These are phyloP conservation scores for Lutjanus argentimaculatus DNA, from an alignment of 2,797 vertebrate species.

Conservation along the genomic window DNA sequence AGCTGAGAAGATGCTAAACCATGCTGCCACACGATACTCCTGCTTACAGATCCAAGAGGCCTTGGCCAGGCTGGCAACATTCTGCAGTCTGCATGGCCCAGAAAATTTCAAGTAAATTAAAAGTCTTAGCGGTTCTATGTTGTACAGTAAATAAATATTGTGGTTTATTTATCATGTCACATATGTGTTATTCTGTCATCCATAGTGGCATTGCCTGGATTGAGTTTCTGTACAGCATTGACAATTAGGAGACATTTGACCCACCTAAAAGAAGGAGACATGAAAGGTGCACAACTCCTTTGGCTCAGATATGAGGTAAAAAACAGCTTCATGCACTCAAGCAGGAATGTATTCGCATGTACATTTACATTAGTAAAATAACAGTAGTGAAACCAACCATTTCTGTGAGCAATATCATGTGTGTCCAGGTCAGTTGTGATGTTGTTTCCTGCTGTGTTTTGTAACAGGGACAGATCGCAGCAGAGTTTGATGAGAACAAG, in stretches of 20 bases:
- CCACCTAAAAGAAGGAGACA: slow-evolving; percentile 89
- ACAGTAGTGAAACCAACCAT: background rate
- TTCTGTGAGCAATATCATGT: background rate
- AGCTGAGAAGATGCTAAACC: slow-evolving; percentile 93
- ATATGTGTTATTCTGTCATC: slow-evolving; percentile 28
- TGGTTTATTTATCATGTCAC: background rate
- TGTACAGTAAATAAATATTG: background rate
- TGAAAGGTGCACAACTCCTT: slow-evolving; percentile 92
- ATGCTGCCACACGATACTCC: slow-evolving; percentile 83
- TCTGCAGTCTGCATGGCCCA: slow-evolving; percentile 91
- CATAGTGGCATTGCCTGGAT: slow-evolving; percentile 93
- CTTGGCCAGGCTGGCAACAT: slow-evolving; percentile 92
- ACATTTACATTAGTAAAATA: background rate
- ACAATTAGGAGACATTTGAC: slow-evolving; percentile 88
- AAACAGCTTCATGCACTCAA: background rate
- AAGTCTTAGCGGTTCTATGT: background rate
- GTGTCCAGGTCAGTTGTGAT: slow-evolving; percentile 7
- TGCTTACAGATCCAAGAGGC: slow-evolving; percentile 90
- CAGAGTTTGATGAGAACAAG: slow-evolving; percentile 86
- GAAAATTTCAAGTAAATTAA: slow-evolving; percentile 92
- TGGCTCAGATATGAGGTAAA: slow-evolving; percentile 95
- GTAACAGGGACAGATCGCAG: slow-evolving; percentile 90
- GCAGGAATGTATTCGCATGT: background rate
- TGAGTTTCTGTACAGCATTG: slow-evolving; percentile 93
- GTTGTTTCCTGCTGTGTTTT: slow-evolving; percentile 25